Evolutionary conservation across 2,888 invertebrate species (phyloP), one percentile per base, ranked within the genome.

Genomic region (Erannis defoliaria): DNA sequence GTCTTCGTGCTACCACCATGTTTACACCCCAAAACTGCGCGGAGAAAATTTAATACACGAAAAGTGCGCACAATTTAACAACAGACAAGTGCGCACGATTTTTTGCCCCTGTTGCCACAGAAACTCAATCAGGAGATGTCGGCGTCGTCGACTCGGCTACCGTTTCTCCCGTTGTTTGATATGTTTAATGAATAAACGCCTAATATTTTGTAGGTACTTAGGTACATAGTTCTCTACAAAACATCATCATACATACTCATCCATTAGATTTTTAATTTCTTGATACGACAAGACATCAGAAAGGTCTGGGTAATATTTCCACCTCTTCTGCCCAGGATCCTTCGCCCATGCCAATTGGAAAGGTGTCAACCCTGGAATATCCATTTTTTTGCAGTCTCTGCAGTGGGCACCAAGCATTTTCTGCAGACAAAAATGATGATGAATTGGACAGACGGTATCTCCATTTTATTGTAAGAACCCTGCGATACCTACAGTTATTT

Each of bases 221-320:
- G 0, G 40, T n/a, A n/a, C n/a, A n/a, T n/a, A n/a, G n/a, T n/a
- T n/a, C n/a, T n/a, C n/a, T n/a, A n/a, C n/a, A n/a, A n/a, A n/a
- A n/a, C n/a, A n/a, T n/a, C n/a, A n/a, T n/a, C 33, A 6, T 9
- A 43, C 75, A 55, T 77, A 91, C 90, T 82, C 76, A 12, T 70
- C 67, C 90, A 91, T 90, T 18, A 76, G 71, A 12, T 67, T 56
- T 9, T 75, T 76, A 62, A 89, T 84, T 71, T 90, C 73, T 57
- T 81, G 72, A 1, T 72, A 46, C 9, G 85, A 72, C 35, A 87
- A 63, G 1, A 72, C 75, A 5, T 85, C 85, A 0, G 89, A 88
- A 0, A 93, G 71, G 67, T 93, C 89, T 1, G 94, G 94, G 67
- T 91, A 90, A 65, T 93, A 80, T 61, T 82, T 88, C 94, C 94